A percentile compares a stretch with the other conserved stretches of the same genome.
Conservation (phyloP, 2,113 vertebrate genomes). For the Stictonetta naevosa region DNA sequence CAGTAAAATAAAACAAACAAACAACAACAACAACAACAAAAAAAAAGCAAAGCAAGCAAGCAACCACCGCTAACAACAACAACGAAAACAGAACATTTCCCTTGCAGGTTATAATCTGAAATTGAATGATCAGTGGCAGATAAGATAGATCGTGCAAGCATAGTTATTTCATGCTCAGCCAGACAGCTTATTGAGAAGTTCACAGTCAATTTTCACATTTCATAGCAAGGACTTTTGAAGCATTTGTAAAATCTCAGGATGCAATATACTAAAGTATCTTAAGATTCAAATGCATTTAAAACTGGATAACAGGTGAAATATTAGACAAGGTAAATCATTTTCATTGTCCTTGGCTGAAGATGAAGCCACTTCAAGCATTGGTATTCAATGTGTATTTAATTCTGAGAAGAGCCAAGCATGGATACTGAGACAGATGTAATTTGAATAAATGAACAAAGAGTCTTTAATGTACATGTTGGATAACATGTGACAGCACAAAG, state of each 20-base stretch:
- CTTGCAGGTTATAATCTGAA: background rate
- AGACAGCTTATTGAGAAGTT: background rate
- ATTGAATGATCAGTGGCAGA: background rate
- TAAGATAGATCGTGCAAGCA: background rate
- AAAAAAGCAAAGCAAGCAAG: background rate
- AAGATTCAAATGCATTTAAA: background rate
- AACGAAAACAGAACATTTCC: background rate
- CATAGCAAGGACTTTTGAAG: background rate
- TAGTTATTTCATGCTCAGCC: background rate
- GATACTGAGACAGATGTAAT: background rate
- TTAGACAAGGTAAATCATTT: background rate
- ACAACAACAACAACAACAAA: rapidly evolving
- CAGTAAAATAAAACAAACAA: too few species aligned
- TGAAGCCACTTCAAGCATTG: background rate
- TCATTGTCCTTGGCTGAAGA: background rate
- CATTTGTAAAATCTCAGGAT: background rate
- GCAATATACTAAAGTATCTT: background rate
- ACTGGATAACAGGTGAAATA: background rate
- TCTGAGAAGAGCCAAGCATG: background rate
- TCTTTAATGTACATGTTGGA: background rate
- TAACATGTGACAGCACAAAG: background rate
- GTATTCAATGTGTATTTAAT: background rate
- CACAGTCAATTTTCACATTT: background rate
- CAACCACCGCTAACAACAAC: background rate
- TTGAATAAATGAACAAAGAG: conserved; percentile 14